phyloP scores from a whole-genome alignment of 2,113 vertebrate genomes.

The Ammospiza nelsoni region DNA sequence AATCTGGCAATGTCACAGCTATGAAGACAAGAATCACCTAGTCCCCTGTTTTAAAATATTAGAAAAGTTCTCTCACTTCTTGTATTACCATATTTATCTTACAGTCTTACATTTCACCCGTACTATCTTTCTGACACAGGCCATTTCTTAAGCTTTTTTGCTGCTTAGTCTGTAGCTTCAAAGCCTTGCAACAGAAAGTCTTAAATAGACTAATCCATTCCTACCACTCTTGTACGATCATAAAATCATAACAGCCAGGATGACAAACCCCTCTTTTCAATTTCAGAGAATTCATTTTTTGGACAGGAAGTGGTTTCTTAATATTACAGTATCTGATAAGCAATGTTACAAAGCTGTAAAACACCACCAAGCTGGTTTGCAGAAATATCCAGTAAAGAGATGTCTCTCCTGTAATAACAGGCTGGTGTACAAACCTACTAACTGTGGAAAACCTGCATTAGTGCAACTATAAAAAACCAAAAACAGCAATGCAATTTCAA shows the following conservation, averaged over 20 bases:
- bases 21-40: background rate
- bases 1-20: background rate
- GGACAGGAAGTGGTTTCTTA: background rate
- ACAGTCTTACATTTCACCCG: background rate
- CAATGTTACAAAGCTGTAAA: background rate
- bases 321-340: background rate
- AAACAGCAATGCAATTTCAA: background rate
- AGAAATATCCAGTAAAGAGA: background rate
- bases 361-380: background rate
- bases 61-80: background rate
- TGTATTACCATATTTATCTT: background rate
- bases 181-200: background rate
- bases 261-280: background rate
- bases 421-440: background rate
- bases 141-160: background rate
- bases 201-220: background rate
- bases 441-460: background rate
- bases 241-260: background rate
- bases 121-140: background rate
- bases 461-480: background rate
- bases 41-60: background rate
- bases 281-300: background rate
- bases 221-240: background rate
- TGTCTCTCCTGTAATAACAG: background rate
- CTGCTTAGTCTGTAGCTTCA: background rate